Evolutionary conservation across 1,140 invertebrate genomes (phyloP).

Genomic region (Cyclina sinensis): DNA sequence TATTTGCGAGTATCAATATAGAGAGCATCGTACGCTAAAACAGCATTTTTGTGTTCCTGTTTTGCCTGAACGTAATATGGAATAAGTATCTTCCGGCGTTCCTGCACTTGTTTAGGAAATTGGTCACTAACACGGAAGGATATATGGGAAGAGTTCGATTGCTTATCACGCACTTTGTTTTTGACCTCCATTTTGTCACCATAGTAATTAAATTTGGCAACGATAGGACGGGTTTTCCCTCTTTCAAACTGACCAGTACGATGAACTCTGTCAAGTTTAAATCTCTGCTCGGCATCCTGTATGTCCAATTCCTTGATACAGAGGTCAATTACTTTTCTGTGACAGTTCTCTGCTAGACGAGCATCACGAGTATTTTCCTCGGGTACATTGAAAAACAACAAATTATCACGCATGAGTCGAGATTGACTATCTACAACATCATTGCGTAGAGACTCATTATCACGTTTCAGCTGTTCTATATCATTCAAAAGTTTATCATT

Average conservation of each 20-base stretch:
- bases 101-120: background rate
- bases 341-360: background rate
- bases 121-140: background rate
- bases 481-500: background rate
- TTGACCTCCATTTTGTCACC: constrained; percentile 32
- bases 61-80: background rate
- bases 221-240: constrained; percentile 1
- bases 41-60: background rate
- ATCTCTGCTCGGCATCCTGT: background rate
- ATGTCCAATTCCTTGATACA: background rate
- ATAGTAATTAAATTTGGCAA: constrained; percentile 48
- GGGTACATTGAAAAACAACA: constrained; percentile 7
- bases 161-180: constrained; percentile 9
- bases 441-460: background rate
- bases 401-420: constrained; percentile 17
- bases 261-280: constrained; percentile 12
- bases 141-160: background rate
- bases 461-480: background rate
- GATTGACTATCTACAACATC: background rate
- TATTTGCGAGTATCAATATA: background rate
- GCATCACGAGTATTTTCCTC: background rate
- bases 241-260: background rate
- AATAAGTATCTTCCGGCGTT: background rate
- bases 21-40: background rate
- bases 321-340: background rate